Conservation (phyloP, 2,797 vertebrate genomes). For the Babyrousa celebensis region DNA sequence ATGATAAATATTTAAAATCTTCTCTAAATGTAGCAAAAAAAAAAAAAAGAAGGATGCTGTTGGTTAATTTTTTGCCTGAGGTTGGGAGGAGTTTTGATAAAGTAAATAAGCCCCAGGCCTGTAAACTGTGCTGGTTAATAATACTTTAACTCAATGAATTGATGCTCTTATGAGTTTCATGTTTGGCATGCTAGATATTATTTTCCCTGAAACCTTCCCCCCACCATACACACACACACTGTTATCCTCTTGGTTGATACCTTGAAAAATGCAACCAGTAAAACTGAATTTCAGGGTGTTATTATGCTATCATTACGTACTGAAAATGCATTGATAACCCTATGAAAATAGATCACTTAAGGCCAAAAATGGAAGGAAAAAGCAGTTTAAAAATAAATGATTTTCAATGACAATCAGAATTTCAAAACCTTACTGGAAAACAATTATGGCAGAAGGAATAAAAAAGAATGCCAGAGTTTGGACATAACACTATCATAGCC, state of each 20-base stretch:
- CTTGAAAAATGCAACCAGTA: neutral
- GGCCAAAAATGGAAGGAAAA: neutral
- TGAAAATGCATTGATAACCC: neutral
- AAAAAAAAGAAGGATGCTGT: neutral
- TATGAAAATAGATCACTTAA: neutral
- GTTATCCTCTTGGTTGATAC: neutral
- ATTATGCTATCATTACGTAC: neutral
- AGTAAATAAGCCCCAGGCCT: neutral
- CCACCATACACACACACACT: neutral
- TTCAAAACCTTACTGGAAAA: slow-evolving; percentile 51
- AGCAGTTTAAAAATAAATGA: neutral
- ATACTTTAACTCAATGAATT: neutral
- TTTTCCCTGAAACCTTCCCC: neutral
- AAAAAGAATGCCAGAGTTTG: neutral
- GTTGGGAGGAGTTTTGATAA: neutral
- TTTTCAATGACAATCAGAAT: slow-evolving; percentile 6
- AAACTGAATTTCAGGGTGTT: neutral
- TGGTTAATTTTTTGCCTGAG: neutral
- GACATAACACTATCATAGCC: neutral
- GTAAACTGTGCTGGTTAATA: neutral
- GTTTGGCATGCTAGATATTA: neutral
- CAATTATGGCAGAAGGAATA: neutral
- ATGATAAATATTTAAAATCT: neutral
- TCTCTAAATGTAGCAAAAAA: neutral
- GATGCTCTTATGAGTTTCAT: neutral